A percentile compares a stretch with the other conserved stretches of the same genome.
Conservation (phyloP, 1,140 invertebrate genomes). For the Hypsibius dujardini region DNA sequence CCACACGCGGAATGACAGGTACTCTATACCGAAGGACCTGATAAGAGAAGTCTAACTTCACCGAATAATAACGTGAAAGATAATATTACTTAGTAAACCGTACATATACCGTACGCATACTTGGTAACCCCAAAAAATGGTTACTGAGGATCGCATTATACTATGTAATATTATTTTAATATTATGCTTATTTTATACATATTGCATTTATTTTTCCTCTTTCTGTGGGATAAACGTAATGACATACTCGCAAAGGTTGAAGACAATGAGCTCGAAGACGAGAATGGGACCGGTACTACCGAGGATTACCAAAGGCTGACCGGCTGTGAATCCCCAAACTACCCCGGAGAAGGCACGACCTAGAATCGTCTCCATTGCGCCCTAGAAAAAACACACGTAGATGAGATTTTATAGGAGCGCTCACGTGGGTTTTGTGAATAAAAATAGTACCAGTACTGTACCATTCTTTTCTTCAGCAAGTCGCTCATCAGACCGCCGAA, state of each 20-base stretch:
- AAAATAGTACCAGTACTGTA: too few species aligned
- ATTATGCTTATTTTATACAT: too few species aligned
- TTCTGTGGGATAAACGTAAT: too few species aligned
- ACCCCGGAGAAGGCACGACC: constrained; percentile 33
- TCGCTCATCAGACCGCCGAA: constrained; percentile 36
- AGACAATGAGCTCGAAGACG: constrained; percentile 35
- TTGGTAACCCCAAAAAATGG: too few species aligned
- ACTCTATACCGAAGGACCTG: constrained; percentile 29
- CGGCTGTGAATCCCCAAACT: constrained; percentile 33
- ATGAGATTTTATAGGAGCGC: too few species aligned
- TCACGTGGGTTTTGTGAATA: too few species aligned
- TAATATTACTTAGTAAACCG: background rate
- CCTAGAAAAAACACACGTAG: too few species aligned
- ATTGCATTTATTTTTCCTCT: too few species aligned
- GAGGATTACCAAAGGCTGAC: constrained; percentile 36
- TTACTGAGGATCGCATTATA: too few species aligned
- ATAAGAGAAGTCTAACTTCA: constrained; percentile 17
- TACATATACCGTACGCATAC: too few species aligned
- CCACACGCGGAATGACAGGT: constrained; percentile 33
- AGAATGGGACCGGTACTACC: constrained; percentile 36
- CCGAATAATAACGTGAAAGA: background rate
- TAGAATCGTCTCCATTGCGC: constrained; percentile 34
- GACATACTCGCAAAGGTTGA: constrained; percentile 30
- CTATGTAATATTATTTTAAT: too few species aligned
- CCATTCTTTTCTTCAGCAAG: constrained; percentile 30